A percentile compares a stretch with the other conserved stretches of the same genome.
These are phyloP conservation scores for Echinarachnius parma DNA, from an alignment of 53 echinoderm and acorn worm species.

Conservation along the genomic window DNA sequence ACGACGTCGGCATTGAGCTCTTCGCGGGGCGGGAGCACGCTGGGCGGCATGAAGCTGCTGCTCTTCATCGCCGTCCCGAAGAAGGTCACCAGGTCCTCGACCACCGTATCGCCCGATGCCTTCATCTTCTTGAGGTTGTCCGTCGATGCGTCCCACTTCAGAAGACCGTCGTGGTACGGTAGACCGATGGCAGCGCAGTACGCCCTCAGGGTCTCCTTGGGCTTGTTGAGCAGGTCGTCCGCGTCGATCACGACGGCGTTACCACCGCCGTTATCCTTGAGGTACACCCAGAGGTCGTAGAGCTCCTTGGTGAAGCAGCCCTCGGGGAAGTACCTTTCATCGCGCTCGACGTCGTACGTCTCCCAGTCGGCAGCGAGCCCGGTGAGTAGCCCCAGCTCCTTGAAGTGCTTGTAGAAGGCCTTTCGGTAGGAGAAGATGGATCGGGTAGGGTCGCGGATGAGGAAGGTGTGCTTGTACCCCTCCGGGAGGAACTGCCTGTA, in stretches of 20 bases:
- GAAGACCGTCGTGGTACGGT: conserved; percentile 16
- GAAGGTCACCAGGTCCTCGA: not conserved
- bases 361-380: not conserved
- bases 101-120: not conserved
- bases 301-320: not conserved
- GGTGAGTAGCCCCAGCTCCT: not conserved
- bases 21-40: not conserved
- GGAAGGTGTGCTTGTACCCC: conserved; percentile 25
- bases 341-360: conserved; percentile 1
- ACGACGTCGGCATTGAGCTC: conserved; percentile 13
- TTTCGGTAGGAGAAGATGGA: conserved; percentile 1
- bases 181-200: conserved; percentile 14
- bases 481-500: not conserved
- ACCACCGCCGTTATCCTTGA: conserved; percentile 4
- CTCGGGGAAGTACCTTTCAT: not conserved
- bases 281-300: conserved; percentile 28
- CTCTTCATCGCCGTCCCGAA: conserved; percentile 11
- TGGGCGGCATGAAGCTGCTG: not conserved
- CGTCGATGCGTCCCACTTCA: conserved; percentile 20
- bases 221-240: conserved; percentile 17
- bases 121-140: conserved; percentile 2
- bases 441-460: conserved; percentile 4
- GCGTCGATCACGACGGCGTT: conserved; percentile 19
- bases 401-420: not conserved
- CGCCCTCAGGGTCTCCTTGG: conserved; percentile 6